Base-by-base conservation (phyloP, 2,888 invertebrate species). In the Marronus borbonicus region DNA sequence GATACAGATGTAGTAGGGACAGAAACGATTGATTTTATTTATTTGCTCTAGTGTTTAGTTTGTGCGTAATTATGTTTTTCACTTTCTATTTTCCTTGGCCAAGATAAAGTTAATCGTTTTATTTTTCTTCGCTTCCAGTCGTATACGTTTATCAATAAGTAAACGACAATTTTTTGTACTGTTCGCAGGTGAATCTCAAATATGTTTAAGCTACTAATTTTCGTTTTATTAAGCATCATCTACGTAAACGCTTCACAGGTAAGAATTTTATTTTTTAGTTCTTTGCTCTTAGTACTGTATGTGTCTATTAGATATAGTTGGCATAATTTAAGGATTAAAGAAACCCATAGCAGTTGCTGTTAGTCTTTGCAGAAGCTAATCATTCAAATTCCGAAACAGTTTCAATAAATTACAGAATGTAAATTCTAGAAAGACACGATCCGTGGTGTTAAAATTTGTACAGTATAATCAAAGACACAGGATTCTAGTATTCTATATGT, bases 51-150 rank as follows among this genome's bases (percentile, higher is more conserved):
- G 49, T 12, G 66, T 52, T 5, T 68, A 14, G 7, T 4, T 50
- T 28, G 17, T 58, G 7, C 10, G 65, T 44, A 66, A 17, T 17
- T 66, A 49, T 10, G 7, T n/a, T 68, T 50, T 55, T n/a, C 55
- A 58, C 77, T 77, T 77, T 77, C 72, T 64, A 77, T 72, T 77
- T 64, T 70, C 62, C 77, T 77, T 77, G 64, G 72, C 68, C 76
- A 62, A 75, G 36, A 44, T 62, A 62, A 24, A 60, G 62, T 20
- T 68, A 68, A 28, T 17, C 24, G n/a, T 50, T 14, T 49, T 20
- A 17, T 68, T 58, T 58, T 44, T 8, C 14, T 72, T 1, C 20
- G 39, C 12, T 17, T 5, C 17, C 17, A 39, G n/a, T 72, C 44
- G 31, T 5, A 36, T 36, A 36, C 44, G 14, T 12, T 50, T 68